Conservation (phyloP, 2,113 vertebrate genomes). For the Diadophis punctatus region DNA sequence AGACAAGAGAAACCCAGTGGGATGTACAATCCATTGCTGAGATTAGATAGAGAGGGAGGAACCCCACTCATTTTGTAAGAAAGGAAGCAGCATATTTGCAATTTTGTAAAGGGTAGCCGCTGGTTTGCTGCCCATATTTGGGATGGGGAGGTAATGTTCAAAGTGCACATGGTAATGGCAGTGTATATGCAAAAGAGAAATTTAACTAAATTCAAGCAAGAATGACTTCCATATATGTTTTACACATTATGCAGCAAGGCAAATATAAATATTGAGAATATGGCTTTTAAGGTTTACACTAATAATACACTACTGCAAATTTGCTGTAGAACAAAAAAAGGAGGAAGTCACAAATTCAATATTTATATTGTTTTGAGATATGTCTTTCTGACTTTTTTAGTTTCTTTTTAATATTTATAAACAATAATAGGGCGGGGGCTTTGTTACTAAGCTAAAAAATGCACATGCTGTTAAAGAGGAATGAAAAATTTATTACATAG, state of each 20-base stretch:
- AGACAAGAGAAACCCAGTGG: not conserved
- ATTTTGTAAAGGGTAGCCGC: not conserved
- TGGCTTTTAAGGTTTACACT: not conserved
- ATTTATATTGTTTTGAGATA: not conserved
- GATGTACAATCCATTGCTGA: not conserved
- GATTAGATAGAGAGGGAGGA: not conserved
- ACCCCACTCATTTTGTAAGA: not conserved
- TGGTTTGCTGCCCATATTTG: not conserved
- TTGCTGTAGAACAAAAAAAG: not conserved
- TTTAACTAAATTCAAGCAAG: not conserved
- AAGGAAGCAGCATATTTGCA: not conserved
- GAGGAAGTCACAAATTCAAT: not conserved
- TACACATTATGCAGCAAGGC: not conserved
- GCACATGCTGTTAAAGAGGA: not conserved
- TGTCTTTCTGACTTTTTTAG: not conserved
- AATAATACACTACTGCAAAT: not conserved
- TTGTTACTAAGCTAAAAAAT: not conserved
- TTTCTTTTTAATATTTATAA: not conserved
- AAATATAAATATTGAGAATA: not conserved
- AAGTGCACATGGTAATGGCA: not conserved
- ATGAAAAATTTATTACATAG: not conserved
- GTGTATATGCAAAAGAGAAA: not conserved
- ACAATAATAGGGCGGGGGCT: not conserved
- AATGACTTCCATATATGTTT: not conserved
- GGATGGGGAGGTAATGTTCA: not conserved